Evolutionary conservation across 2,888 invertebrate genomes (phyloP).

Genomic region (Drosophila ezoana): DNA sequence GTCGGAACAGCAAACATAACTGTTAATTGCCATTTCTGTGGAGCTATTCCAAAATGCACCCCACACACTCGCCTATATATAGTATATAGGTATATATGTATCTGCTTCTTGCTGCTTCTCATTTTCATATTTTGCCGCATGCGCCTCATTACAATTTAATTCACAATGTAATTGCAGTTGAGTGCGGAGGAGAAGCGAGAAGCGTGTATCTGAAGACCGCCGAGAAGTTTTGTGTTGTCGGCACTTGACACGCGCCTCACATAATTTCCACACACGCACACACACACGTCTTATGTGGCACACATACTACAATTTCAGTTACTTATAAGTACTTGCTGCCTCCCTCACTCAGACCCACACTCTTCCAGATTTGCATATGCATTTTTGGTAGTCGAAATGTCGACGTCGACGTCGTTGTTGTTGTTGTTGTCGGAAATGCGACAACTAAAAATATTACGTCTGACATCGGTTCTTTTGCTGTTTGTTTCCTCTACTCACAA

Average conservation of each 20-base stretch:
- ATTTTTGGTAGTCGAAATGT: conserved; percentile 69
- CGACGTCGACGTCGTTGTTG: conserved; percentile 19
- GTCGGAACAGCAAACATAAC: conserved; percentile 76
- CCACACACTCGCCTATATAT: neutral
- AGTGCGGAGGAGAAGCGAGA: conserved; percentile 10
- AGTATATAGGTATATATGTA: neutral
- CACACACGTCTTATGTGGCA: conserved; percentile 30
- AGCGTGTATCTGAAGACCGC: conserved; percentile 17
- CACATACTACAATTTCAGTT: conserved; percentile 23
- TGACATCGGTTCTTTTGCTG: conserved; percentile 47
- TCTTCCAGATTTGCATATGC: conserved; percentile 62
- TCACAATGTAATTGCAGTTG: conserved; percentile 80
- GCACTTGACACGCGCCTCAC: conserved; percentile 80
- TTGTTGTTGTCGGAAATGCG: conserved; percentile 68
- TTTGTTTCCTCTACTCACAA: conserved; percentile 34
- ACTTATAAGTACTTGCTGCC: conserved; percentile 33
- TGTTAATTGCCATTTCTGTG: conserved; percentile 77
- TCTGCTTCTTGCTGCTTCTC: conserved; percentile 28
- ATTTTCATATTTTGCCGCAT: conserved; percentile 74
- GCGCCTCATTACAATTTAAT: conserved; percentile 82
- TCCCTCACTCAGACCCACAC: conserved; percentile 3
- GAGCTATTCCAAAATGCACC: conserved; percentile 14
- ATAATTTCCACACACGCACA: conserved; percentile 56
- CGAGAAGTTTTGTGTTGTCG: conserved; percentile 53
- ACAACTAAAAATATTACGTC: conserved; percentile 67